Percentiles rank a stretch among this genome's conserved stretches.
phyloP scores from a whole-genome alignment of 2,888 invertebrate genomes.

The Himalopsyche anomala region DNA sequence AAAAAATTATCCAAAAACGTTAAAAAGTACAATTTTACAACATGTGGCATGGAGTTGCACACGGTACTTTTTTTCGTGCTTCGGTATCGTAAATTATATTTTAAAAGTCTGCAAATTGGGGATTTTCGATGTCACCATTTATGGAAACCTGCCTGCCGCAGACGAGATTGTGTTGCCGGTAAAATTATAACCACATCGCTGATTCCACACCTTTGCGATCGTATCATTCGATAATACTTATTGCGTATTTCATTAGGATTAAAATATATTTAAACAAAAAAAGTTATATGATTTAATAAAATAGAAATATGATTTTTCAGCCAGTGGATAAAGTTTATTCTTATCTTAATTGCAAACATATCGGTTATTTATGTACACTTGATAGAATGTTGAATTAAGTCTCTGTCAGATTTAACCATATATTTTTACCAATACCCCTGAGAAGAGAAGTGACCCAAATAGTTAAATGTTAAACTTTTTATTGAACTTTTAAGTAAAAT shows the following conservation, averaged over 20 bases:
- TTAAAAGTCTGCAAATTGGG: conserved; percentile 12
- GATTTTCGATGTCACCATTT: conserved; percentile 12
- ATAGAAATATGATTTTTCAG: too few species aligned
- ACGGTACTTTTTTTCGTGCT: background rate
- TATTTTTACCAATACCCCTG: too few species aligned
- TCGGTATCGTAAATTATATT: conserved; percentile 8
- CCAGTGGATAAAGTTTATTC: too few species aligned
- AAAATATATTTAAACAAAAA: background rate
- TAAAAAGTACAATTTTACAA: background rate
- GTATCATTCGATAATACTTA: background rate
- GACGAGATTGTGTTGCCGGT: background rate
- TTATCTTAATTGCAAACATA: too few species aligned
- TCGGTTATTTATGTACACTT: too few species aligned
- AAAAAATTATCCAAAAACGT: too few species aligned
- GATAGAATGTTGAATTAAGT: too few species aligned
- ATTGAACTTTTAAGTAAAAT: too few species aligned
- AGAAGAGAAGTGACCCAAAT: too few species aligned
- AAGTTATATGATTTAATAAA: too few species aligned
- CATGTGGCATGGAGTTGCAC: background rate
- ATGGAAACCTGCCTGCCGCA: conserved; percentile 23
- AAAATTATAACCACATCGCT: conserved; percentile 19
- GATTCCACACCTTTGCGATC: conserved; percentile 1
- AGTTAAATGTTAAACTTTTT: too few species aligned
- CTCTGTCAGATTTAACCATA: too few species aligned
- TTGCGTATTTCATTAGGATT: background rate